These are phyloP conservation scores for Lithosia quadra DNA, from an alignment of 2,888 invertebrate species.

Conservation along the genomic window DNA sequence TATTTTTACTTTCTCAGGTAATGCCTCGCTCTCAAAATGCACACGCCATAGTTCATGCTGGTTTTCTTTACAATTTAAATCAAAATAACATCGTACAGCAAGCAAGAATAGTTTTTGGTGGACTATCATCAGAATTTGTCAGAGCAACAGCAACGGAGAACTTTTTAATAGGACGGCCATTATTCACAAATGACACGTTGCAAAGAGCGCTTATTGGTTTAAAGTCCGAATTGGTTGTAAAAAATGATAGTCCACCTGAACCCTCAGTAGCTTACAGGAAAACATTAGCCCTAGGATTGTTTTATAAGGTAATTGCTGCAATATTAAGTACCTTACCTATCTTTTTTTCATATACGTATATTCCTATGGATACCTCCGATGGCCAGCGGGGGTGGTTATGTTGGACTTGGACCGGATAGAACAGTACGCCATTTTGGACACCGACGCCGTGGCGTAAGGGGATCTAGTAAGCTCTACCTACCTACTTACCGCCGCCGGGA, in stretches of 20 bases:
- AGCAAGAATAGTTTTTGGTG: constrained; percentile 85
- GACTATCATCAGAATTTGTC: constrained; percentile 74
- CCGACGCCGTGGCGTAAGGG: too few species aligned
- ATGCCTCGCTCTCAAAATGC: constrained; percentile 91
- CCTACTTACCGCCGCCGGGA: too few species aligned
- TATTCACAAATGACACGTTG: constrained; percentile 73
- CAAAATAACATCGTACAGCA: constrained; percentile 30
- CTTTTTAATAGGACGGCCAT: constrained; percentile 72
- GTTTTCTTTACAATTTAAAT: constrained; percentile 87
- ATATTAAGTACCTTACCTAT: too few species aligned
- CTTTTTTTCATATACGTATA: too few species aligned
- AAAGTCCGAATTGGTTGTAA: constrained; percentile 59
- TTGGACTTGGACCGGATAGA: too few species aligned
- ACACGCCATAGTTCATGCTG: constrained; percentile 92
- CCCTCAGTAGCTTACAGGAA: constrained; percentile 86
- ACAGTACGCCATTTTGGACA: too few species aligned
- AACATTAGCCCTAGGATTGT: constrained; percentile 86
- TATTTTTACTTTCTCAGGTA: too few species aligned
- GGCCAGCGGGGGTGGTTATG: too few species aligned
- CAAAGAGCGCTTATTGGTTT: constrained; percentile 63
- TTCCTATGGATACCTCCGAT: too few species aligned
- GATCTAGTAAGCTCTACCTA: too few species aligned
- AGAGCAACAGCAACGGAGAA: constrained; percentile 84
- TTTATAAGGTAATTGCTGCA: constrained; percentile 65
- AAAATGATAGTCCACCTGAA: constrained; percentile 76